phyloP scores from a whole-genome alignment of 2,797 vertebrate species.

The Mareca strepera region DNA sequence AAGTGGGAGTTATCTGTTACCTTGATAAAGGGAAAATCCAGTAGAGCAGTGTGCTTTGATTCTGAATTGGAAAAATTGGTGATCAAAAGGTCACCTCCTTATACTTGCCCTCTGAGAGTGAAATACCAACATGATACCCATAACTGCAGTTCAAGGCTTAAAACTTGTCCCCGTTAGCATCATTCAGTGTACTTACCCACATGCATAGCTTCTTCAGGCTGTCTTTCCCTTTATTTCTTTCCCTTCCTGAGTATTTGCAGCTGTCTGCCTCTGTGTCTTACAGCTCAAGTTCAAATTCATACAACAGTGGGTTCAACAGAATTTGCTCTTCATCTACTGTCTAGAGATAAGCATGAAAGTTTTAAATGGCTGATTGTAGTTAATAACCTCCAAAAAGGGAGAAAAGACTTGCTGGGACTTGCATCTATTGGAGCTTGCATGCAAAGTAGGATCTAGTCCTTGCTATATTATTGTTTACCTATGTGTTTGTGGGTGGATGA shows the following conservation, averaged over 20 bases:
- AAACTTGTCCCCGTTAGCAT: not conserved
- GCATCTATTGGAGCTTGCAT: not conserved
- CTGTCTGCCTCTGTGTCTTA: not conserved
- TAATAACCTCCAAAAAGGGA: not conserved
- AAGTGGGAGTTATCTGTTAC: not conserved
- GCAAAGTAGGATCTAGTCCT: not conserved
- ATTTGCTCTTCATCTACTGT: not conserved
- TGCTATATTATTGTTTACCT: not conserved
- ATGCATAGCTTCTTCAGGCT: not conserved
- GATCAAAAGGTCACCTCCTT: not conserved
- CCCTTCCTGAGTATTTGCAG: not conserved
- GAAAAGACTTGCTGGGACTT: not conserved
- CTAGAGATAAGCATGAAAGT: not conserved
- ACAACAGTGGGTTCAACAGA: not conserved
- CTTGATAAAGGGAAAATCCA: not conserved
- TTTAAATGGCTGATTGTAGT: not conserved
- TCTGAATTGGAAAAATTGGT: not conserved
- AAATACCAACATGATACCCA: not conserved
- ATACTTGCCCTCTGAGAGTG: not conserved
- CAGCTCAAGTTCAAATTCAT: not conserved
- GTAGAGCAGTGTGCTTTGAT: not conserved
- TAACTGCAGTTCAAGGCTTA: not conserved
- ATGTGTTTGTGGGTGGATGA: not conserved
- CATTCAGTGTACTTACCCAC: not conserved
- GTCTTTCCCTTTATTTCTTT: not conserved